Conservation (phyloP, 2,113 vertebrate genomes). For the Nibea coibor region DNA sequence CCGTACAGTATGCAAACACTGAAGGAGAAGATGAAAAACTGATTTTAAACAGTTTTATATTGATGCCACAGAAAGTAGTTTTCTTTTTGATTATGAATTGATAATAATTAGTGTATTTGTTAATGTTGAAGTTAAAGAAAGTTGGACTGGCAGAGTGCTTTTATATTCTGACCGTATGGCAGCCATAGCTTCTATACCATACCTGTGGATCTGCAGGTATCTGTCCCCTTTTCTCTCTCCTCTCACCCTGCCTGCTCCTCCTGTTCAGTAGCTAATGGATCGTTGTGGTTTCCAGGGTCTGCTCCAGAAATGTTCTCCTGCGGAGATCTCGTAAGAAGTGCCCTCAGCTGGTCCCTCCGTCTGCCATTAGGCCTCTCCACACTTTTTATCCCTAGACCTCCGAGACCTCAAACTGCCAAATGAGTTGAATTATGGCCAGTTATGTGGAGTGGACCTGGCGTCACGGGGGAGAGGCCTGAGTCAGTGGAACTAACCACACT, state of each 20-base stretch:
- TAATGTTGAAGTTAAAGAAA: neutral
- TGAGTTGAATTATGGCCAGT: conserved; percentile 87
- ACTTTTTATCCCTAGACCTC: conserved; percentile 84
- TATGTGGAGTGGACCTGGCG: conserved; percentile 82
- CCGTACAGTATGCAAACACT: neutral
- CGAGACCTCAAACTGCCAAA: conserved; percentile 86
- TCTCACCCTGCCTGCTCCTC: conserved; percentile 28
- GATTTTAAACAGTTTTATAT: neutral
- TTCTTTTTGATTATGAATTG: neutral
- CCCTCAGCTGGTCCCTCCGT: conserved; percentile 75
- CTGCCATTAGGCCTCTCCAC: conserved; percentile 82
- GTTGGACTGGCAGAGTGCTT: neutral
- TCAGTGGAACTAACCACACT: conserved; percentile 83
- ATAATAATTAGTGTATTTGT: neutral
- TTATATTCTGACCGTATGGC: conserved; percentile 39
- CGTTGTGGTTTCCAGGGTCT: conserved; percentile 72
- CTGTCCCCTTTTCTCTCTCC: conserved; percentile 21
- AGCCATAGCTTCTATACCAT: conserved; percentile 21
- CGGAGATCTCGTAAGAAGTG: conserved; percentile 79
- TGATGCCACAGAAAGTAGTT: neutral
- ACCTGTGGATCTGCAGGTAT: conserved; percentile 35
- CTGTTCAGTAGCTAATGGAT: conserved; percentile 69
- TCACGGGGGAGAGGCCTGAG: conserved; percentile 82
- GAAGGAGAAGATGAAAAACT: neutral
- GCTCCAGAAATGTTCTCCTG: conserved; percentile 80